These are phyloP conservation scores for Xylophagus ater DNA, from an alignment of 2,888 invertebrate species.

Conservation along the genomic window DNA sequence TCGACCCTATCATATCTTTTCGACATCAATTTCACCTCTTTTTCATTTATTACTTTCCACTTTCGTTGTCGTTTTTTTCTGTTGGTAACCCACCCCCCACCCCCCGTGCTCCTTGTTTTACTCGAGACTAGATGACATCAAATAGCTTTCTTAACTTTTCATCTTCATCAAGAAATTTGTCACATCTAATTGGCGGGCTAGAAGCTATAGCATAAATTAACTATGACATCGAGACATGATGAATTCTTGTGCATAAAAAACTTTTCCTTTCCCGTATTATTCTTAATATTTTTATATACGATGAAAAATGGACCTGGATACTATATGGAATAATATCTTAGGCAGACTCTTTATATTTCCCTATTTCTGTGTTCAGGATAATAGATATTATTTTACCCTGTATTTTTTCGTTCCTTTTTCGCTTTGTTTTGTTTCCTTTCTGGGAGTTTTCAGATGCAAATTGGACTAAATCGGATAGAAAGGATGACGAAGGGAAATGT, in stretches of 20 bases:
- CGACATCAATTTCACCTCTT: too few relatives aligned
- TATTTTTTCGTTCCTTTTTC: neutral
- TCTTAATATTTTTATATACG: neutral
- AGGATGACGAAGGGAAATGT: neutral
- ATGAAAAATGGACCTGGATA: neutral
- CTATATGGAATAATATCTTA: slow-evolving; percentile 1
- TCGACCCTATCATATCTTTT: too few relatives aligned
- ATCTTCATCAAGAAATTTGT: slow-evolving; percentile 17
- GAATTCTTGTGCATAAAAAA: slow-evolving; percentile 15
- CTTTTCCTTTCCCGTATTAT: slow-evolving; percentile 7
- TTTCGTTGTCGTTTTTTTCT: too few relatives aligned
- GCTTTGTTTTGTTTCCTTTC: slow-evolving; percentile 5
- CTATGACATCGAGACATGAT: slow-evolving; percentile 15
- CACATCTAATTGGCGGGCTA: slow-evolving; percentile 17
- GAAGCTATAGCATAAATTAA: slow-evolving; percentile 16
- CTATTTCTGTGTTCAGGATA: too few relatives aligned
- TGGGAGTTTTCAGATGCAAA: slow-evolving; percentile 17
- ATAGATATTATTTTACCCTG: slow-evolving; percentile 7
- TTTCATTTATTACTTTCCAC: too few relatives aligned
- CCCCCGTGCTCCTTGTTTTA: neutral
- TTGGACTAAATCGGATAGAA: slow-evolving; percentile 13
- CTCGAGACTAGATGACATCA: neutral
- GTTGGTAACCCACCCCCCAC: too few relatives aligned
- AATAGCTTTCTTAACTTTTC: slow-evolving; percentile 11
- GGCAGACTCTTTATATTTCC: too few relatives aligned